Percentiles rank a stretch among this genome's conserved stretches.
These are phyloP conservation scores for Diaphora mendica DNA, from an alignment of 2,888 invertebrate genomes.

Conservation along the genomic window DNA sequence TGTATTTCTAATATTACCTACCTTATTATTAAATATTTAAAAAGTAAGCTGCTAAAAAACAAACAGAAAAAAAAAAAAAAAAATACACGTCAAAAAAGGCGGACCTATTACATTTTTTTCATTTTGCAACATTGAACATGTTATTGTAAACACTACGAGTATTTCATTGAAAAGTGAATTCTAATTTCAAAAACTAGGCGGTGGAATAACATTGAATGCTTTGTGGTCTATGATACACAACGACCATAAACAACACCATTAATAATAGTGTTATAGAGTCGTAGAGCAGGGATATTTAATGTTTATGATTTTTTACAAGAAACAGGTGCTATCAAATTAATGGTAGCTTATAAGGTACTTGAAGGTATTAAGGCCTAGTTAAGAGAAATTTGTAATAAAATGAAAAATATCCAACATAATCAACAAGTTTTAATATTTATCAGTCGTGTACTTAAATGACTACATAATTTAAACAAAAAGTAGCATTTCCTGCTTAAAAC, in stretches of 20 bases:
- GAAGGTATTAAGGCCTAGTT: too few relatives aligned
- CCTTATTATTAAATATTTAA: neutral
- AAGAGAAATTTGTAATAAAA: too few relatives aligned
- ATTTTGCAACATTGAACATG: neutral
- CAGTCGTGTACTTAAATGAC: too few relatives aligned
- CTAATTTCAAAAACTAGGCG: neutral
- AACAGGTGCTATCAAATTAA: neutral
- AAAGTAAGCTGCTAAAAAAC: neutral
- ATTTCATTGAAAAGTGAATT: neutral
- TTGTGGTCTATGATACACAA: neutral
- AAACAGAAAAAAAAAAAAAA: neutral
- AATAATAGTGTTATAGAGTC: neutral
- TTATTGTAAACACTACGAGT: neutral
- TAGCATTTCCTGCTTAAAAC: too few relatives aligned
- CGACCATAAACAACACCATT: neutral
- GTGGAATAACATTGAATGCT: neutral
- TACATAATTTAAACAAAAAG: too few relatives aligned
- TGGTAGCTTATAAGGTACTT: conserved; percentile 13
- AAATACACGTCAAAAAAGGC: neutral
- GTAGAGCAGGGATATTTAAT: neutral
- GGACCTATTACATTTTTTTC: too few relatives aligned
- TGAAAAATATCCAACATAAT: too few relatives aligned
- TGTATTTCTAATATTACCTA: neutral
- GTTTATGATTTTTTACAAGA: neutral
- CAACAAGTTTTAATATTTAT: too few relatives aligned